phyloP scores from a whole-genome alignment of 1,140 invertebrate species.

The Lepidurus arcticus region DNA sequence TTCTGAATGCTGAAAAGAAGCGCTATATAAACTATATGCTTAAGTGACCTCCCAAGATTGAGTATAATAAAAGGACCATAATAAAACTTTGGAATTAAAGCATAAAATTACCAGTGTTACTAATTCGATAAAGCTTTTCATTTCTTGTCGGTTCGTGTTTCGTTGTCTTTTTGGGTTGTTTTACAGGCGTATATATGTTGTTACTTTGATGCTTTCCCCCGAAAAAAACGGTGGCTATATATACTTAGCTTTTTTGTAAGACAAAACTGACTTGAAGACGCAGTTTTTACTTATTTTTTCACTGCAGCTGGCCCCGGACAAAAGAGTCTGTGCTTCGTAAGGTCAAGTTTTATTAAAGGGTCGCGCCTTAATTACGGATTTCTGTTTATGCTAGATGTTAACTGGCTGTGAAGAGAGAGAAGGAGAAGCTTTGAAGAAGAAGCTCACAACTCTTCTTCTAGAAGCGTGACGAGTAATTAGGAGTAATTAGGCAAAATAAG shows the following conservation, averaged over 20 bases:
- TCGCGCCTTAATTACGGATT: constrained; percentile 3
- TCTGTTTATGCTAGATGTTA: not conserved
- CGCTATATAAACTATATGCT: not conserved
- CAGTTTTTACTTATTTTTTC: not conserved
- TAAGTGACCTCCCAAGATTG: constrained; percentile 8
- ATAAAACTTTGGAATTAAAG: not conserved
- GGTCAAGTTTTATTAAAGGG: constrained; percentile 7
- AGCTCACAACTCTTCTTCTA: not conserved
- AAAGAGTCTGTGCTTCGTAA: not conserved
- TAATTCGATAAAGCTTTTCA: not conserved
- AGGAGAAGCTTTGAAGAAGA: not conserved
- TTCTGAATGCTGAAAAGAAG: not conserved
- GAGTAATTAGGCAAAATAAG: constrained; percentile 13
- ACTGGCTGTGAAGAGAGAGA: not conserved
- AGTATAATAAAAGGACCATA: not conserved
- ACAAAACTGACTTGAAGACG: not conserved
- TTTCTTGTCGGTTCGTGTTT: not conserved
- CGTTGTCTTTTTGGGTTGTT: not conserved
- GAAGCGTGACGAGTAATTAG: constrained; percentile 3
- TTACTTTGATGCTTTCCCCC: no score
- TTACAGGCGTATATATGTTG: no score
- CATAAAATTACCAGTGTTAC: constrained; percentile 3
- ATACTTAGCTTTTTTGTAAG: not conserved
- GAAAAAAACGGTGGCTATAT: not conserved
- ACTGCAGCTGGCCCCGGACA: not conserved